Evolutionary conservation across 1,140 invertebrate species (phyloP), one percentile per base, ranked within the genome.

Genomic region (Atta colombica): DNA sequence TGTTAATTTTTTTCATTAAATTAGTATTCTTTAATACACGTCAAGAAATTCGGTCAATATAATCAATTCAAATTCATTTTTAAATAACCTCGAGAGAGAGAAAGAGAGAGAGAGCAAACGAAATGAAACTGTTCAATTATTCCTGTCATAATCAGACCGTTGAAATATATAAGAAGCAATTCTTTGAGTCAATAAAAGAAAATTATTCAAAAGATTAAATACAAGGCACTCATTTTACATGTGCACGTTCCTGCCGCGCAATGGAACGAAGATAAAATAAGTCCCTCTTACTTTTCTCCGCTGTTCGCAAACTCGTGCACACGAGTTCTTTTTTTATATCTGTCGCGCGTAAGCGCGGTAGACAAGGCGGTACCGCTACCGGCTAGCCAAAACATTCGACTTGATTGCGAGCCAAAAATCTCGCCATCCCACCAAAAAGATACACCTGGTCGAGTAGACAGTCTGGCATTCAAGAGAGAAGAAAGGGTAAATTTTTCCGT

Each of bases 381-480:
- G 89, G 89, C 89, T 92, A 92, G 92, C 92, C 92, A 92, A 94
- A 94, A 93, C 92, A 93, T 89, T 84, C 85, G 84, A 92, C 86
- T 94, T 94, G 93, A 93, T 89, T 88, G 25, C 65, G 80, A 75
- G 93, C 93, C 93, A 94, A 93, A 92, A 93, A 93, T 93, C 91
- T 92, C 89, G 86, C 89, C 85, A 75, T 81, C 60, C 77, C 88
- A 89, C 88, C 88, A 92, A 93, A 94, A 90, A 93, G 90, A 92
- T 93, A 93, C 92, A 93, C 92, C 93, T 93, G 92, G 89, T 65
- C 89, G 39, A 39, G 55, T 63, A 53, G 69, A 75, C 75, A 53
- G 49, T 61, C 69, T 28, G 58, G 55, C 49, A 39, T 86, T 10
- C 53, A 55, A 55, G 58, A 45, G 60, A 75, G 39, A 51, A 49